Base-by-base conservation (phyloP, 2,797 vertebrate species). In the Apogon hyalosoma region DNA sequence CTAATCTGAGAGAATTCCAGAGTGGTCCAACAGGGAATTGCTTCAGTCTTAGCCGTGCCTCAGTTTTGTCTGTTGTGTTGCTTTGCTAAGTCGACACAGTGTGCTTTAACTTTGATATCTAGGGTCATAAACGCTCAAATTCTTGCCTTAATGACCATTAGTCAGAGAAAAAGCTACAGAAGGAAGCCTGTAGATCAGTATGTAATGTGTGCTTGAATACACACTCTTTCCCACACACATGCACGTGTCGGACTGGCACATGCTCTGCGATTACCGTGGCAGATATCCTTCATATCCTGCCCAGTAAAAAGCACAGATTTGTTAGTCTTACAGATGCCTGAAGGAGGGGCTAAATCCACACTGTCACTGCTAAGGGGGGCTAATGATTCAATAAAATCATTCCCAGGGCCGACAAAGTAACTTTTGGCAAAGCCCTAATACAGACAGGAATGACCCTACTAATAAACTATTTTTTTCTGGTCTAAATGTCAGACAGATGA, bases 201-300 rank as follows among this genome's bases (percentile, higher is more conserved):
- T 28, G 45, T 52, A 45, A 69, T 42, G 68, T 72, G 59, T 63
- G 66, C 58, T 75, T 75, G 54, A 59, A 63, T 78, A 57, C 59
- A 60, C 63, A 58, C 50, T 11, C 15, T 40, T 28, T 60, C 31
- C 40, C 46, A 49, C 28, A 45, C 53, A 61, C 18, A 50, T 62
- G 65, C 74, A 77, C 24, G 33, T 84, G 78, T 78, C 56, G 54
- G 57, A 70, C 64, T 63, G 79, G 75, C 80, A 83, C 77, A 80
- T 86, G 79, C 63, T 73, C n/a, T 60, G 56, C 72, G 77, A 75
- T 74, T 50, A 49, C 69, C 75, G 61, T 63, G 70, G 73, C 69
- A 87, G 78, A 86, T 79, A 85, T 83, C 73, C 75, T 75, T 91
- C 79, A 88, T 84, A 83, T 88, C 84, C 83, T 82, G 84, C 82